These are phyloP conservation scores for Pelusios castaneus DNA, from an alignment of 2,113 vertebrate species.

Conservation along the genomic window DNA sequence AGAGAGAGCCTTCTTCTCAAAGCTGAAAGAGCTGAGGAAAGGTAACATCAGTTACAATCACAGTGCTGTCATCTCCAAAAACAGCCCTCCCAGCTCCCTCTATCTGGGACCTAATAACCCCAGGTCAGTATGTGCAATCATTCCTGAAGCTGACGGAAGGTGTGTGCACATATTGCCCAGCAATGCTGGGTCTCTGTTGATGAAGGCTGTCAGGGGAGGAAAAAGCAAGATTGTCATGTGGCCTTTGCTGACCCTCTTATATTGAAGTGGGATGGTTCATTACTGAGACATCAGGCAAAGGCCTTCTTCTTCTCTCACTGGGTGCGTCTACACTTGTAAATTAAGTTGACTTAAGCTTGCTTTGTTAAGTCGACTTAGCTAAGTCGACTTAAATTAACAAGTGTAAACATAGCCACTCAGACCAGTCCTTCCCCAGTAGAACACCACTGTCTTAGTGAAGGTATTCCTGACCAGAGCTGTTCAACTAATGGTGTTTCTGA, in stretches of 20 bases:
- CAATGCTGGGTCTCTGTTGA: not conserved
- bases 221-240: not conserved
- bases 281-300: not conserved
- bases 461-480: not conserved
- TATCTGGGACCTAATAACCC: not conserved
- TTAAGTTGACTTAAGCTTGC: no score
- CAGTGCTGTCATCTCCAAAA: fast-evolving
- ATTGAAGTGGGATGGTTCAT: not conserved
- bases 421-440: not conserved
- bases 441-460: not conserved
- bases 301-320: not conserved
- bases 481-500: not conserved
- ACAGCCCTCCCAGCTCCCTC: not conserved
- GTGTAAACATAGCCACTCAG: no score
- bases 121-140: not conserved
- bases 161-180: not conserved
- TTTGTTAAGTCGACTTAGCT: no score
- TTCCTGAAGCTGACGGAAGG: not conserved
- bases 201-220: fast-evolving
- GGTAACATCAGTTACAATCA: not conserved
- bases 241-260: not conserved
- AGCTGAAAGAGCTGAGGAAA: not conserved
- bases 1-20: not conserved
- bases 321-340: no score
- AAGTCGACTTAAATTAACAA: no score